Evolutionary conservation across 2,113 vertebrate genomes (phyloP), one percentile per base, ranked within the genome.

Genomic region (Sardina pilchardus): DNA sequence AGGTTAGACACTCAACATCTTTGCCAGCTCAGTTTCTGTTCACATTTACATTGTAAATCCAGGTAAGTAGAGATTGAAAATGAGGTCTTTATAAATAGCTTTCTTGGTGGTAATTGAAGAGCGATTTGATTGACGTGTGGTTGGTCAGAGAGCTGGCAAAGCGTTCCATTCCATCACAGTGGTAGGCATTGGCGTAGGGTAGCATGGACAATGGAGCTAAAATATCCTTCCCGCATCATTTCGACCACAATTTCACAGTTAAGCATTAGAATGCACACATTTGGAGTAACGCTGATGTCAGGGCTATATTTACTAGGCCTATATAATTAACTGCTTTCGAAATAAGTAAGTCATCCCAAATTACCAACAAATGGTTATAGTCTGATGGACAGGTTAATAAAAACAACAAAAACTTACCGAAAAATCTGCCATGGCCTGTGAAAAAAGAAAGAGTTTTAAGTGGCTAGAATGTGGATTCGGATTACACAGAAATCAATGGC

Each of bases 371-470:
- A 42, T 42, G 39, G 4, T 42, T 14, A 10, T 14, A 47, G 71
- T 2, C 71, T 10, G 6, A 36, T 16, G 5, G 9, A 78, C 39
- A 17, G 30, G 3, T 16, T 78, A 36, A 78, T 10, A 78, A 16
- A 17, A 78, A 12, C 30, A 78, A 59, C 19, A 78, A 34, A 1
- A 86, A 95, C 95, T 96, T 88, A 96, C 95, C 91, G 95, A 96
- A 89, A 96, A 96, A 86, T 96, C 95, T 53, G 92, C 84, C 95
- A 96, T 96, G 92, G 92, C 92, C 95, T 95, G 75, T 81, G 82
- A 42, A 30, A 91, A 36, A 10, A 78, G 34, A 82, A 39, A 44
- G 4, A 34, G 12, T 75, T 45, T 26, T 42, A 1, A 71, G n/a
- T 67, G 24, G 21, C 53, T 24, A 24, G 53, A 59, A 42, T 30